A percentile compares a stretch with the other conserved stretches of the same genome.
Evolutionary conservation across 37 sponge, comb jelly and placozoan genomes (phyloP).

Genomic region (Diacarnus erythraeanus): DNA sequence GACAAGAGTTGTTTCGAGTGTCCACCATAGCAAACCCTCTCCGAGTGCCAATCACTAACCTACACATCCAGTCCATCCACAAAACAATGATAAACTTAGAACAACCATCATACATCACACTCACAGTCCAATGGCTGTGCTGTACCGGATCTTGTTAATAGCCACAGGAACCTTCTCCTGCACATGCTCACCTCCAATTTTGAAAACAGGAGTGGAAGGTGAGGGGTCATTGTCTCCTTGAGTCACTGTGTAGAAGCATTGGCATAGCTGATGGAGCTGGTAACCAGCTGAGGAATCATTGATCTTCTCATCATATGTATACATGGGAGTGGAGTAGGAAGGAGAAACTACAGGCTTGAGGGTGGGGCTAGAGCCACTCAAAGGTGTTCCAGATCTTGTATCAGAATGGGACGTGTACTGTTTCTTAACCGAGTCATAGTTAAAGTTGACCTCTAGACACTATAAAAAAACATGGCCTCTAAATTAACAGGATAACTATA

Average conservation of each 20-base stretch:
- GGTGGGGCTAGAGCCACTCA: neutral
- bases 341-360: neutral
- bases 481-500: too few relatives aligned
- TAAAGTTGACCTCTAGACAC: slow-evolving; percentile 35
- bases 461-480: slow-evolving; percentile 1
- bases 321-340: neutral
- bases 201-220: too few relatives aligned
- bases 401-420: neutral
- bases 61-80: neutral
- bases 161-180: neutral
- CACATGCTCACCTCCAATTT: neutral
- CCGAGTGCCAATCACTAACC: slow-evolving; percentile 46
- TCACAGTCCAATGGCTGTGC: slow-evolving; percentile 35
- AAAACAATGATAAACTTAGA: neutral
- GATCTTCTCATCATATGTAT: slow-evolving; percentile 6
- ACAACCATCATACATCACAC: slow-evolving; percentile 4
- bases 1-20: slow-evolving; percentile 15
- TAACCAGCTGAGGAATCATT: slow-evolving; percentile 19
- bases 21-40: slow-evolving; percentile 43
- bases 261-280: slow-evolving; percentile 33
- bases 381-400: neutral
- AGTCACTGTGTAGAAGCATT: slow-evolving; percentile 21
- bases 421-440: slow-evolving; percentile 19
- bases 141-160: slow-evolving; percentile 29
- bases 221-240: too few relatives aligned